Base-by-base conservation (phyloP, 2,113 vertebrate species). In the Cavia aperea region DNA sequence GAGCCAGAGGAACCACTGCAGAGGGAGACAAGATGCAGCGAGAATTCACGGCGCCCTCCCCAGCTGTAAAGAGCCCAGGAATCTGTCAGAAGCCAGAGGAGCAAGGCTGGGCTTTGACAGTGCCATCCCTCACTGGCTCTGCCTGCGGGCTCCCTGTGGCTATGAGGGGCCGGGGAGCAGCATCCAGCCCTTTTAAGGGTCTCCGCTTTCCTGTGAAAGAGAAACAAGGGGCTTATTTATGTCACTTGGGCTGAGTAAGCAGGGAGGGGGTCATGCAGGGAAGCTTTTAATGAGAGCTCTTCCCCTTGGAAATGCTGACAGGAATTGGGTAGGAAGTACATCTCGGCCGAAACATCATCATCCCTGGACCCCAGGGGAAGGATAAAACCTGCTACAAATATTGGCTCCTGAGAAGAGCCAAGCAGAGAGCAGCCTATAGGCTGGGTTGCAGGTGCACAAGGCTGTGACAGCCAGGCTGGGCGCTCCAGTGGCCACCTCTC, bases 181-280 rank as follows among this genome's bases (percentile, higher is more conserved):
- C 12, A 1, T n/a, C 70, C 23, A 68, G 68, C 33, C 81, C 72
- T 82, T 82, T 36, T 54, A 90, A 82, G 88, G 92, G 89, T 70
- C 91, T 93, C 33, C 0, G 43, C 66, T 70, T 90, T 94, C 92
- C 58, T 56, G 70, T 81, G 79, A 86, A 86, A 93, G 83, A 93
- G 95, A 92, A 96, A 93, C 88, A 68, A 93, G 88, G 39, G 91
- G 46, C 79, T 95, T 95, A 88, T 94, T 95, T 88, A 89, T 92
- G 83, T 89, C 90, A 51, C 83, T 86, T 1, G 5, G 75, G 68
- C 82, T 66, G 73, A 83, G 88, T 24, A 2, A 68, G 85, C 81
- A 82, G 87, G 90, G 88, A 94, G 83, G 85, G 29, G 43, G 65
- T 21, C 7, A 0, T 26, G 62, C 75, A 51, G 86, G 93, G 79